These are phyloP conservation scores for Salarias fasciatus DNA, from an alignment of 2,797 vertebrate species.

Conservation along the genomic window DNA sequence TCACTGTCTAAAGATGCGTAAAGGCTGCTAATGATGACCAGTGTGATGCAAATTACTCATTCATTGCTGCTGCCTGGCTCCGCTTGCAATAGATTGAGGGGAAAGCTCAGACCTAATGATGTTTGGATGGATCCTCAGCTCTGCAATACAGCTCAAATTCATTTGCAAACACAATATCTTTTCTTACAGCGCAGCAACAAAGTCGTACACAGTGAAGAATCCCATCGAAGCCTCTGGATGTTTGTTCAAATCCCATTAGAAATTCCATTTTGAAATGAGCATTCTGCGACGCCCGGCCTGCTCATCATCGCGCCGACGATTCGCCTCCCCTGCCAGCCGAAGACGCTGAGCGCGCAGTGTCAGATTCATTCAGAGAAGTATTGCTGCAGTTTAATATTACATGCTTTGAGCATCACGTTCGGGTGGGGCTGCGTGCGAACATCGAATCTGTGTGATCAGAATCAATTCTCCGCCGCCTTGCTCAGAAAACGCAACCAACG, in stretches of 20 bases:
- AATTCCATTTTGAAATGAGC: constrained; percentile 56
- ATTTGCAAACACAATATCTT: constrained; percentile 60
- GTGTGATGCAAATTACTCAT: constrained; percentile 71
- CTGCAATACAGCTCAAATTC: constrained; percentile 50
- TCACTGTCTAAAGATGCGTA: constrained; percentile 46
- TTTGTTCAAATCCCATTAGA: constrained; percentile 61
- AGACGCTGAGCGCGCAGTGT: constrained; percentile 42
- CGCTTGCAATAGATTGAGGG: constrained; percentile 36
- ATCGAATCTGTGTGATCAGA: constrained; percentile 44
- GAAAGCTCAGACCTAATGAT: constrained; percentile 48
- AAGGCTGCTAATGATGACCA: constrained; percentile 62
- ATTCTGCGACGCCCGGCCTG: constrained; percentile 18
- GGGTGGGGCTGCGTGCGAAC: constrained; percentile 9
- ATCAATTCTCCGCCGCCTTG: constrained; percentile 39
- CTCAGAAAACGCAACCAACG: constrained; percentile 26
- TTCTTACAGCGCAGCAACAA: constrained; percentile 25
- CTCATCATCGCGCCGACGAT: constrained; percentile 48
- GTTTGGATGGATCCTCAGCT: constrained; percentile 61
- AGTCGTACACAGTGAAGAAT: constrained; percentile 54
- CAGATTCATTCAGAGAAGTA: constrained; percentile 56
- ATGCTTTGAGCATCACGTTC: constrained; percentile 44
- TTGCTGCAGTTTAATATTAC: constrained; percentile 60
- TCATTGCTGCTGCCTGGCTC: constrained; percentile 48
- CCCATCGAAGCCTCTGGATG: constrained; percentile 38
- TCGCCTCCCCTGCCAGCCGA: constrained; percentile 43